phyloP scores from a whole-genome alignment of 2,113 vertebrate species.

The Nymphicus hollandicus region DNA sequence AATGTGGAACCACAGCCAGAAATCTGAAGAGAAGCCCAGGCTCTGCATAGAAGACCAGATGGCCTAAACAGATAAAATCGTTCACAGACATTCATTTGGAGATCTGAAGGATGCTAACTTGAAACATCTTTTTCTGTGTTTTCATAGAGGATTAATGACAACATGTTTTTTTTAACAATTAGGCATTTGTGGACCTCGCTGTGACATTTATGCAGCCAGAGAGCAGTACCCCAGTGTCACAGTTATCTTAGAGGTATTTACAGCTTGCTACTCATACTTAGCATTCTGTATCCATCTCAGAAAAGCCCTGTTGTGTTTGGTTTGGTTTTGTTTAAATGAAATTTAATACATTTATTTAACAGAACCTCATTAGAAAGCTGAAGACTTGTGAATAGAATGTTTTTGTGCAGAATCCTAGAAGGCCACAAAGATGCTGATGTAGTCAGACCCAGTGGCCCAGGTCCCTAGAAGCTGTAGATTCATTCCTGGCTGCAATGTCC shows the following conservation, averaged over 20 bases:
- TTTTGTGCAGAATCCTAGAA: neutral
- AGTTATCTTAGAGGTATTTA: neutral
- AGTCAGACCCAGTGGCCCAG: neutral
- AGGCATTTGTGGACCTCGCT: neutral
- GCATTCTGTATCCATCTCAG: neutral
- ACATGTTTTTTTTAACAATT: neutral
- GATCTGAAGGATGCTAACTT: constrained; percentile 34
- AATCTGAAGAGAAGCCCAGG: neutral
- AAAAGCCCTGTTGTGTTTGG: neutral
- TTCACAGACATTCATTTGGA: neutral
- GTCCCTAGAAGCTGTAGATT: neutral
- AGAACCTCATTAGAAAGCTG: neutral
- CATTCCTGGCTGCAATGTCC: neutral
- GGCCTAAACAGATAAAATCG: constrained; percentile 4
- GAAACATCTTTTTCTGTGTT: constrained; percentile 25
- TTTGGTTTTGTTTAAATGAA: neutral
- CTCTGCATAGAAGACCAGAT: neutral
- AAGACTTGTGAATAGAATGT: neutral
- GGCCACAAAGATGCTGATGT: neutral
- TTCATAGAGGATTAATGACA: neutral
- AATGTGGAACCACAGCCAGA: neutral
- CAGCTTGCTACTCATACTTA: neutral
- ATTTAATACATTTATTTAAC: neutral
- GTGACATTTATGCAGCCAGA: neutral
- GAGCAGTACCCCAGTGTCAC: neutral